Evolutionary conservation across 2,797 vertebrate genomes (phyloP).

Genomic region (Paramormyrops hopkinsi): DNA sequence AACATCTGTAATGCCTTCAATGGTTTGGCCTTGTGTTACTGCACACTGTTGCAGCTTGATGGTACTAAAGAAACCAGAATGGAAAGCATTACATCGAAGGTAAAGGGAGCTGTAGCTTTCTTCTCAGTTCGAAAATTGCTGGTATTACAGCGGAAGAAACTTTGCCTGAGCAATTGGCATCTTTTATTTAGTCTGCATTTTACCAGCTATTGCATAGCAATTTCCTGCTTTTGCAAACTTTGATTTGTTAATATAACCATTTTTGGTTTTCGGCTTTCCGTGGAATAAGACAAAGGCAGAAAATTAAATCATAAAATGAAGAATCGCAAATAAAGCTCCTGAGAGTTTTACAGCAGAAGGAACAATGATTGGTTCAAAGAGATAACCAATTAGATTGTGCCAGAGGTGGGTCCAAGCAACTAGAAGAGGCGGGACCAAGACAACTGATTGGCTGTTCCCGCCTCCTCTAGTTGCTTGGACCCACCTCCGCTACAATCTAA

Average conservation of each 20-base stretch:
- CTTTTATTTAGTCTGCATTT: background rate
- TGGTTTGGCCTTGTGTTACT: conserved; percentile 11
- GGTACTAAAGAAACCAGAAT: background rate
- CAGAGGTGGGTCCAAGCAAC: background rate
- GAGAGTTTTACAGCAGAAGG: background rate
- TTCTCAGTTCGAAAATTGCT: background rate
- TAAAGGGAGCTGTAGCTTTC: background rate
- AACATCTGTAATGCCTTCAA: conserved; percentile 43
- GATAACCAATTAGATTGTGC: background rate
- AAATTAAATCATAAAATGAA: background rate
- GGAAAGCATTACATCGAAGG: background rate
- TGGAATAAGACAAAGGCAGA: background rate
- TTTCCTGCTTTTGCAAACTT: conserved; percentile 16
- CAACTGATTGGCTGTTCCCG: background rate
- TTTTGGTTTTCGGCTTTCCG: conserved; percentile 13
- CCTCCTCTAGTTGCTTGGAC: background rate
- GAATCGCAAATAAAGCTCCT: background rate
- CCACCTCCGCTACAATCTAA: background rate
- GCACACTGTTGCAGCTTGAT: conserved; percentile 19
- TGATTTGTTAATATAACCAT: conserved; percentile 32
- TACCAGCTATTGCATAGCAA: background rate
- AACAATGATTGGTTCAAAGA: background rate
- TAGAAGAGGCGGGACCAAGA: background rate
- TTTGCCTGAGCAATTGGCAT: background rate
- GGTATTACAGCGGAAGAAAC: background rate